Base-by-base conservation (phyloP, 2,888 invertebrate species). In the Onthophagus sagittarius region DNA sequence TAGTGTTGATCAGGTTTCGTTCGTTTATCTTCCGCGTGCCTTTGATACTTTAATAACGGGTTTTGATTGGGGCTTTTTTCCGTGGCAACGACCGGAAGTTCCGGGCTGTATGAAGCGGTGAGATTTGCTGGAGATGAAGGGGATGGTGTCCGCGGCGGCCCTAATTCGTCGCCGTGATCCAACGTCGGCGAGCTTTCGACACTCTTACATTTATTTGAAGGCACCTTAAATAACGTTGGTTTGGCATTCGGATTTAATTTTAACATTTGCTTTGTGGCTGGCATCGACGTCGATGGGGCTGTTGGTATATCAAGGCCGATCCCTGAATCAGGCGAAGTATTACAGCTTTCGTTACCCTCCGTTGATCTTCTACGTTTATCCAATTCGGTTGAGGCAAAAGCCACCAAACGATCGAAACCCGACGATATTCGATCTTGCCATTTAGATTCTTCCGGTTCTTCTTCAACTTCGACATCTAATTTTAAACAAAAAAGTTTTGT, bases 351-450 rank as follows among this genome's bases (percentile, higher is more conserved):
- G 71, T 88, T 90, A 79, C 93, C 93, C 85, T 95, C 95, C 0
- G 92, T 92, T 63, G 94, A 94, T 75, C 94, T 89, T 74, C 95
- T 90, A 82, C 95, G 91, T 86, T 95, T 93, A 84, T 94, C 96
- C 84, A 96, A 88, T 82, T 97, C 97, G 13, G 95, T 96, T 63
- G 96, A 95, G 70, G 97, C 97, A 84, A 96, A 95, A 75, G 96
- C 96, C 78, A 97, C 95, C 80, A 97, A 88, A 78, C 96, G 93
- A 87, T 97, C 97, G 88, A 98, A 97, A 72, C 96, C 95, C 79
- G 94, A 95, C 84, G 94, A 95, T 80, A 97, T 95, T 79, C 95
- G 93, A 85, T 96, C 94, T 85, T 96, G 95, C 96, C 96, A 97
- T 85, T 95, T 94, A 80, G 93, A 91, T 85, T 94, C 93, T 84